These are phyloP conservation scores for Aplochiton taeniatus DNA, from an alignment of 2,797 vertebrate species.

Conservation along the genomic window DNA sequence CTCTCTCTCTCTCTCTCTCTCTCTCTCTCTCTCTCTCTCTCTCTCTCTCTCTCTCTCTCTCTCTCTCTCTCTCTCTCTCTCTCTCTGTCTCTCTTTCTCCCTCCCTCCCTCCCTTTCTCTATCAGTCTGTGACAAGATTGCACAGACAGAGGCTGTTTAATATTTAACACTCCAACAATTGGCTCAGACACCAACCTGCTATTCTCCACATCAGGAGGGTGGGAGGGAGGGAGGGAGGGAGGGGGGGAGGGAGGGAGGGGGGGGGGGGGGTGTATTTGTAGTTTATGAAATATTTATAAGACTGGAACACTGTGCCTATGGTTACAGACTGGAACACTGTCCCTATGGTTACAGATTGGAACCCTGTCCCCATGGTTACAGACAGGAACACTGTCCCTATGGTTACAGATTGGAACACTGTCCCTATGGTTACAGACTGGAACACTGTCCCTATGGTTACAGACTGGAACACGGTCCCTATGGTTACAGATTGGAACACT, in stretches of 20 bases:
- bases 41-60: background rate
- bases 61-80: background rate
- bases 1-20: too few species aligned
- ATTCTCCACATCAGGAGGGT: conserved; percentile 18
- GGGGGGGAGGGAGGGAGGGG: background rate
- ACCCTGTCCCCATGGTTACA: too few species aligned
- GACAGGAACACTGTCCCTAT: too few species aligned
- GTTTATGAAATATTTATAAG: too few species aligned
- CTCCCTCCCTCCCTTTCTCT: background rate
- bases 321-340: too few species aligned
- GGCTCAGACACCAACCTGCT: conserved; percentile 16
- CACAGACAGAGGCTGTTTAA: conserved; percentile 36
- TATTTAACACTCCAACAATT: conserved; percentile 58
- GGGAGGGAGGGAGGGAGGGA: background rate
- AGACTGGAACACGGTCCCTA: too few species aligned
- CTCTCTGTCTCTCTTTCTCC: background rate
- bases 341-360: too few species aligned
- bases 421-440: too few species aligned
- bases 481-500: too few species aligned
- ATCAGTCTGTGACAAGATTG: conserved; percentile 23
- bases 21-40: background rate
- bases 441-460: too few species aligned
- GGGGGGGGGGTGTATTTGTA: background rate
- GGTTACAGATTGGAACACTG: too few species aligned
- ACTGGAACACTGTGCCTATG: too few species aligned